Evolutionary conservation across 2,113 vertebrate genomes (phyloP).

Genomic region (Cyphomyrus plagiostoma): DNA sequence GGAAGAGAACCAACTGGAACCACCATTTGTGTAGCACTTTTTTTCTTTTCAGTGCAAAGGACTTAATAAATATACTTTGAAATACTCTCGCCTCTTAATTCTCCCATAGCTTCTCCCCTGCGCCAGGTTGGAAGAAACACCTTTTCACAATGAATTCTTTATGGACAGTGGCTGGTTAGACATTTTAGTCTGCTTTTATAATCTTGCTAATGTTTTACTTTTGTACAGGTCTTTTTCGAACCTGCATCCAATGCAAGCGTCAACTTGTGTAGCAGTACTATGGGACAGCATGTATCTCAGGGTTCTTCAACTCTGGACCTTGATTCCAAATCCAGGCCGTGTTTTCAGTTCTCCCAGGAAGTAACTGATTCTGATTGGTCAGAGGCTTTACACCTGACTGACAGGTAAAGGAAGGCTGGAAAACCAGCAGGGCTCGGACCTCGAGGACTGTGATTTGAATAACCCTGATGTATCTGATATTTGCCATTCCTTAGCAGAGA

Average conservation of each 20-base stretch:
- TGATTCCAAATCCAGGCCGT: too few relatives aligned
- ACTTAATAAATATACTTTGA: background rate
- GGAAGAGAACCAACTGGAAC: background rate
- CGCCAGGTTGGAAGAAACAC: background rate
- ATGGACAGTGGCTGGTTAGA: background rate
- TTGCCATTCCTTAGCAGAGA: background rate
- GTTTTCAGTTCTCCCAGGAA: too few relatives aligned
- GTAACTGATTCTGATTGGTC: too few relatives aligned
- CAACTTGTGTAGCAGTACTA: too few relatives aligned
- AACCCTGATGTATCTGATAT: background rate
- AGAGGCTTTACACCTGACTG: too few relatives aligned
- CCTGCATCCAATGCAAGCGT: too few relatives aligned
- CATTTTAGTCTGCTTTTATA: background rate
- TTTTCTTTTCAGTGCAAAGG: background rate
- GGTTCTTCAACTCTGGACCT: too few relatives aligned
- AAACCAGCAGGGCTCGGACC: too few relatives aligned
- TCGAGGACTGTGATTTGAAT: too few relatives aligned
- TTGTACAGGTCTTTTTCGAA: too few relatives aligned
- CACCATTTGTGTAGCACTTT: background rate
- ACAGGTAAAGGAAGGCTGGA: too few relatives aligned
- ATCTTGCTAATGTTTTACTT: too few relatives aligned
- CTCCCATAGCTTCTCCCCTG: background rate
- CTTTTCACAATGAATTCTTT: background rate
- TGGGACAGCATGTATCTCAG: background rate
- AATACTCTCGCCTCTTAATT: background rate